Evolutionary conservation across 30 jellyfish, hydroid and myxozoan species (phyloP), one percentile per base, ranked within the genome.

Genomic region (Turritopsis rubra): DNA sequence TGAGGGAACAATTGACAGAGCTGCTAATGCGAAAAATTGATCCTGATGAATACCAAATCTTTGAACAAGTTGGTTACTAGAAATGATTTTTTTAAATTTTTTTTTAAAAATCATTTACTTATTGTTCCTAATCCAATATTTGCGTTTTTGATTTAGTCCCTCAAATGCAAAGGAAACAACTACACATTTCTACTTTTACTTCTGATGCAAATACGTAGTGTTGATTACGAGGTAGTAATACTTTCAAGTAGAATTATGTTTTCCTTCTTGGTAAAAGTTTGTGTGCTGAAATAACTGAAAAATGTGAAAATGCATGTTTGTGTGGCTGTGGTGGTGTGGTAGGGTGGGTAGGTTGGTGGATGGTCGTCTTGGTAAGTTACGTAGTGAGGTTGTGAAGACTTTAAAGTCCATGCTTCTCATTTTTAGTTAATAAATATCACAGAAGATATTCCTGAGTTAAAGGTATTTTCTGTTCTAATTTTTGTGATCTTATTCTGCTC

Each of bases 1-100:
- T 76, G 19, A 54, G 84, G 21, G 81, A 72, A 7, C 81, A 8
- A 26, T 72, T 72, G 31, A 52, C 52, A 17, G 60, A 41, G 60
- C 13, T 41, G 13, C 28, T 68, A 27, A n/a, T 68, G 30, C 77
- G 30, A 68, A 68, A 68, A 27, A 27, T 27, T 9, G 22, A 41
- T 41, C 13, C 13, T 3, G 60, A 41, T 41, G 60, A 41, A 41
- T 41, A 41, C 60, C 60, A 41, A 41, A 41, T 3, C 13, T 41
- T 3, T 41, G 13, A 41, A 41, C 5, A 41, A 13, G 60, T 41
- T 41, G 60, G 60, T 41, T 41, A 41, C 9, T 41, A 41, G 60
- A 41, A 41, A 41, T 41, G 60, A 41, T 41, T 41, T 41, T 5
- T 3, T 41, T 5, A 41, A n/a, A n/a, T n/a, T n/a, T n/a, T n/a